Percentiles rank a stretch among this genome's conserved stretches.
These are phyloP conservation scores for Planococcus citri DNA, from an alignment of 1,140 invertebrate genomes.

Conservation along the genomic window DNA sequence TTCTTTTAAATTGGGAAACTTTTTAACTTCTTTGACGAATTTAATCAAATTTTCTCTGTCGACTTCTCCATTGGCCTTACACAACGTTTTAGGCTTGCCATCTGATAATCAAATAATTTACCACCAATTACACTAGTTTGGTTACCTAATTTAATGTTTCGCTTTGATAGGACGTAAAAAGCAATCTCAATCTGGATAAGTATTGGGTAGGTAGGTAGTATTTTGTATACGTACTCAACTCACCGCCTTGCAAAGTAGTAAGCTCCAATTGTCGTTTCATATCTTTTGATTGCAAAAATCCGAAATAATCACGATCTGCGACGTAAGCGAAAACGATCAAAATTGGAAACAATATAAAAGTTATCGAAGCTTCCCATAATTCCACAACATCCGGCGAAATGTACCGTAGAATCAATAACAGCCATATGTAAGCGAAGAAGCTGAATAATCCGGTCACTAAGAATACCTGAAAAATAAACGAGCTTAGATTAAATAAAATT, in stretches of 20 bases:
- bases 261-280: constrained; percentile 36
- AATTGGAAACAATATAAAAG: constrained; percentile 46
- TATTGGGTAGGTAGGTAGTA: too few relatives aligned
- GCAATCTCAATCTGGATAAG: too few relatives aligned
- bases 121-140: too few relatives aligned
- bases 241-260: constrained; percentile 29
- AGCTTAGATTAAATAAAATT: too few relatives aligned
- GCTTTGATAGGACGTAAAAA: too few relatives aligned
- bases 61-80: constrained; percentile 37
- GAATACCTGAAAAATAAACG: constrained; percentile 38
- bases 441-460: constrained; percentile 43
- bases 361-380: constrained; percentile 49
- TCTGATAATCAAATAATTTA: constrained; percentile 27
- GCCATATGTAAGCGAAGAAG: constrained; percentile 52
- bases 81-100: constrained; percentile 35
- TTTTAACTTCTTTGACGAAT: constrained; percentile 43
- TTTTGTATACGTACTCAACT: not conserved
- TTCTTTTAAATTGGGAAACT: constrained; percentile 42
- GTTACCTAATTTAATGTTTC: too few relatives aligned
- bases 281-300: constrained; percentile 26
- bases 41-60: constrained; percentile 38
- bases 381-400: constrained; percentile 40
- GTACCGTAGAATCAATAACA: constrained; percentile 42
- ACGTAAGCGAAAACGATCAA: constrained; percentile 42
- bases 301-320: constrained; percentile 38